Conservation (phyloP, 2,888 invertebrate species). For the Plebejus argus region DNA sequence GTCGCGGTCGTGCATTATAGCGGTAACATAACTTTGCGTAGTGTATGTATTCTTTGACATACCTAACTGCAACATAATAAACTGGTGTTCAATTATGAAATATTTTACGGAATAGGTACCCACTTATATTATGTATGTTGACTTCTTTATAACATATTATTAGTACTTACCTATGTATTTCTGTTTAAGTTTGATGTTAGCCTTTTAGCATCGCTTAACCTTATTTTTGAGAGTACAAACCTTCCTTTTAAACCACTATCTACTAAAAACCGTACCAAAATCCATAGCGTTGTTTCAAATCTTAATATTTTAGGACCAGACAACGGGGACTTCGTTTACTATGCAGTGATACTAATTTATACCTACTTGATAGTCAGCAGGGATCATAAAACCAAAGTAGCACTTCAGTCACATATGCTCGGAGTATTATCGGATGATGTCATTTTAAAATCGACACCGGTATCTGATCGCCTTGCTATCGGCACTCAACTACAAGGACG, state of each 20-base stretch:
- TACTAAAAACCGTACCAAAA: too few species aligned
- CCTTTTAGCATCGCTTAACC: too few species aligned
- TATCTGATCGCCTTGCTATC: constrained; percentile 24
- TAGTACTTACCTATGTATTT: too few species aligned
- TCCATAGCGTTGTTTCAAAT: too few species aligned
- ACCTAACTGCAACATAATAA: background rate
- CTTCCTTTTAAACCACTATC: too few species aligned
- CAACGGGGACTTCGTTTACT: background rate
- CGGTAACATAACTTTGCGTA: too few species aligned
- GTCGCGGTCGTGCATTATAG: too few species aligned
- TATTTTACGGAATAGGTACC: background rate
- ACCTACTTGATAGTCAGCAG: background rate
- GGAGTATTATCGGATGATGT: constrained; percentile 24
- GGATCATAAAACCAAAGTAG: constrained; percentile 4
- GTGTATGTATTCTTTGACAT: background rate
- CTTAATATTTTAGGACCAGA: background rate
- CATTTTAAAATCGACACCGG: constrained; percentile 20
- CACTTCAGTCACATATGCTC: constrained; percentile 3
- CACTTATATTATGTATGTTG: background rate
- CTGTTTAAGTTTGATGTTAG: too few species aligned
- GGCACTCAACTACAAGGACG: constrained; percentile 26
- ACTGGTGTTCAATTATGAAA: background rate
- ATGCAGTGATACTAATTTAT: background rate
- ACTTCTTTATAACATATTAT: too few species aligned
- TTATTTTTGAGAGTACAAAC: too few species aligned